Evolutionary conservation across 1,140 invertebrate species (phyloP), one percentile per base, ranked within the genome.

Genomic region (Lordiphosa mommai): DNA sequence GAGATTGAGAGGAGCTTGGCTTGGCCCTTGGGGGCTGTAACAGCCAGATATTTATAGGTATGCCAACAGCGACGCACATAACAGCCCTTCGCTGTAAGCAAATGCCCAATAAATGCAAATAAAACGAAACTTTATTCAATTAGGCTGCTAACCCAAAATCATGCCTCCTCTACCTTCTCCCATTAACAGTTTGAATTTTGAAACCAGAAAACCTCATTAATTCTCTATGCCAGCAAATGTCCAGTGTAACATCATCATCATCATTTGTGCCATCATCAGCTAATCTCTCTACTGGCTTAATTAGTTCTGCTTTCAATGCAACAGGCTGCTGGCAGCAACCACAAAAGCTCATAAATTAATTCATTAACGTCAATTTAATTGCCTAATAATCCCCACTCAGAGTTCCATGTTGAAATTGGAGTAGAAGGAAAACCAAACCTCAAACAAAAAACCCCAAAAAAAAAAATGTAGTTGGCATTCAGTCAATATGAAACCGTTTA

Each of bases 361-460:
- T 74, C 76, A 80, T 80, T 80, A 82, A 70, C 76, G 76, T 82
- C 76, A 82, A 70, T 80, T 82, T 74, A 68, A 80, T 76, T 66
- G 71, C 67, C 76, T 50, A 70, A 82, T 82, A 82, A 80, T 66
- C 70, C 56, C 23, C 23, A 7, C 23, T 27, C 23, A 4, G 23
- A 4, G 23, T 7, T 10, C 37, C 37, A 40, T 40, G 37, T 14
- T 40, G 3, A 13, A 17, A 7, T 7, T 27, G 6, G 10, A 23
- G 40, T 2, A 2, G 13, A 12, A 5, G 20, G 16, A 13, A 29
- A 10, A 5, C 23, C 6, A 27, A 27, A 27, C 23, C 23, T 4
- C 23, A 27, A 27, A 27, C 23, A 5, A 7, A 7, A 29, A 43
- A 43, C 40, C 20, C 27, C 17, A 43, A 23, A 43, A 27, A 43